A percentile compares a stretch with the other conserved stretches of the same genome.
Conservation (phyloP, 2,797 vertebrate species). For the Sparus aurata region DNA sequence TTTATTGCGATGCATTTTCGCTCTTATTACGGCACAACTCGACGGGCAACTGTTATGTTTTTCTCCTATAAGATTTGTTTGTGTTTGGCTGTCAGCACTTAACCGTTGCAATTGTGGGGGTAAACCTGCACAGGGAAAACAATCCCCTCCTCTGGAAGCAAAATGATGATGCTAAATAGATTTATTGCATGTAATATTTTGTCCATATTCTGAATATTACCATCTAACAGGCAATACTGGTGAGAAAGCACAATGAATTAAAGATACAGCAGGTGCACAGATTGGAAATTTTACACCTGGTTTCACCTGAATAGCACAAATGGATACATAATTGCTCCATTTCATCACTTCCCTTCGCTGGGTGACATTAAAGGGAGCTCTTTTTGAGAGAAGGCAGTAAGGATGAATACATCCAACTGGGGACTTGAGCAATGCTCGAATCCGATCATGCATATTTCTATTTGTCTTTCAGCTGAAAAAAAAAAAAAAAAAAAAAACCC, state of each 20-base stretch:
- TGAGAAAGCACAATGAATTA: slow-evolving; percentile 75
- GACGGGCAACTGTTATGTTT: slow-evolving; percentile 32
- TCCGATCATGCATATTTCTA: slow-evolving; percentile 73
- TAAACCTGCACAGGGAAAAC: slow-evolving; percentile 33
- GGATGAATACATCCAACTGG: slow-evolving; percentile 73
- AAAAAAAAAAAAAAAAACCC: slow-evolving; percentile 46
- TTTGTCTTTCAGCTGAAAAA: slow-evolving; percentile 68
- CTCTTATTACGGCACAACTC: slow-evolving; percentile 55
- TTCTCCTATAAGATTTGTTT: slow-evolving; percentile 36
- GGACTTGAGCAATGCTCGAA: slow-evolving; percentile 62
- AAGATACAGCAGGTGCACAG: slow-evolving; percentile 82
- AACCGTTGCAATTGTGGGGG: slow-evolving; percentile 40
- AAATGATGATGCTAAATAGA: slow-evolving; percentile 70
- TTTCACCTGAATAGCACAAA: slow-evolving; percentile 85
- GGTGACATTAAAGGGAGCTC: slow-evolving; percentile 76
- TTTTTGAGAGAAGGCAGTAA: slow-evolving; percentile 66
- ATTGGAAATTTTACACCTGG: slow-evolving; percentile 87
- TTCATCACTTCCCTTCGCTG: slow-evolving; percentile 82
- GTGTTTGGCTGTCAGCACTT: slow-evolving; percentile 40
- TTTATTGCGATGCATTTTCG: slow-evolving; percentile 54
- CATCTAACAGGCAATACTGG: slow-evolving; percentile 83
- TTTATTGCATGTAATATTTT: slow-evolving; percentile 74
- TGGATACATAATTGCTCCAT: slow-evolving; percentile 84
- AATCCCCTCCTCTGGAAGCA: slow-evolving; percentile 37
- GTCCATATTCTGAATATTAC: slow-evolving; percentile 75